A percentile compares a stretch with the other conserved stretches of the same genome.
Evolutionary conservation across 2,113 vertebrate species (phyloP).

Genomic region (Halcyon malimbica): DNA sequence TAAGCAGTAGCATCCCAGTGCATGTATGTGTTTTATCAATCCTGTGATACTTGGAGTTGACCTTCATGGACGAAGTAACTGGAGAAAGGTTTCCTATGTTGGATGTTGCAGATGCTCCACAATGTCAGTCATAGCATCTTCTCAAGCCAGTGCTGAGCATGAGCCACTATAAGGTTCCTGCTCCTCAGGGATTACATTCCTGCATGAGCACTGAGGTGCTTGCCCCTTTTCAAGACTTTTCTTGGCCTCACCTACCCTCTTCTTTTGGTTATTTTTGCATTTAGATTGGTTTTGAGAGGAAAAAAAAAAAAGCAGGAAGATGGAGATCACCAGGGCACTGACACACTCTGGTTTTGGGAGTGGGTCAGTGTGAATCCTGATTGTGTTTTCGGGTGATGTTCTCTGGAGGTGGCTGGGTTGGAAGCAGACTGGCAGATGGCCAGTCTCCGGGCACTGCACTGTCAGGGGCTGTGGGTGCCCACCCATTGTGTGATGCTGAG

Average conservation of each 20-base stretch:
- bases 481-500: background rate
- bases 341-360: background rate
- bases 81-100: background rate
- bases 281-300: background rate
- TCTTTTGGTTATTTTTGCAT: background rate
- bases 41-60: background rate
- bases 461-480: background rate
- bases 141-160: background rate
- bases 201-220: background rate
- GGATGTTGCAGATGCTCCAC: background rate
- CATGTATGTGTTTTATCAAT: background rate
- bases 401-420: background rate
- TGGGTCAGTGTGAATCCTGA: background rate
- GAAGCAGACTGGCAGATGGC: background rate
- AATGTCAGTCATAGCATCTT: background rate
- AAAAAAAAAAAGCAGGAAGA: background rate
- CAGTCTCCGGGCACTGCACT: rapidly evolving
- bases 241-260: background rate
- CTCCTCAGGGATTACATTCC: background rate
- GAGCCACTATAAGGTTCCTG: background rate
- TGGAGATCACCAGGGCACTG: background rate
- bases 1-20: background rate
- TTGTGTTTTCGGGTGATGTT: background rate
- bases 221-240: background rate
- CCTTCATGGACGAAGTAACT: background rate